Evolutionary conservation across 1,140 invertebrate genomes (phyloP).

Genomic region (Cotesia chilonis): DNA sequence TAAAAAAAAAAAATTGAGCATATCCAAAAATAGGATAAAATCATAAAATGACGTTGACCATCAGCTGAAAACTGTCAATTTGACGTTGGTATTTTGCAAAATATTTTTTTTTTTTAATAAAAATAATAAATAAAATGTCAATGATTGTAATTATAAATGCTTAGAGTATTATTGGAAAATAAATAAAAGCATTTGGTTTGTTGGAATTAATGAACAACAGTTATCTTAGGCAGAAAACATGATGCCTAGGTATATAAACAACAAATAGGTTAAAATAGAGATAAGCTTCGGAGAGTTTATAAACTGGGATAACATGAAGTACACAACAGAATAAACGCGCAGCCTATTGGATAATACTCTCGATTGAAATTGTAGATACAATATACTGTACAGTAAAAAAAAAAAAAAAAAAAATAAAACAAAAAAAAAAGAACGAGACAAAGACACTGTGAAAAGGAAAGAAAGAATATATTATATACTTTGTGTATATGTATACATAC

Average conservation of each 20-base stretch:
- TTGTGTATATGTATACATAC: too few species aligned
- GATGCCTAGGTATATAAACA: neutral
- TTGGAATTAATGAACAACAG: too few species aligned
- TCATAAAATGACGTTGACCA: neutral
- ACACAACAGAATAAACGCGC: constrained; percentile 8
- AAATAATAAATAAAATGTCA: too few species aligned
- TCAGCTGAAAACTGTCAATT: constrained; percentile 26
- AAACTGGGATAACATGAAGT: constrained; percentile 12
- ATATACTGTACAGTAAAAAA: constrained; percentile 6
- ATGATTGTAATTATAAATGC: neutral
- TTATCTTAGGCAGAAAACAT: too few species aligned
- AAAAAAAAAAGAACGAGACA: constrained; percentile 5
- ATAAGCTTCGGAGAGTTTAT: too few species aligned
- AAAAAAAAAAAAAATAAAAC: neutral
- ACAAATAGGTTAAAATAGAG: neutral
- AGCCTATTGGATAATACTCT: neutral
- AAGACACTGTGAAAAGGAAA: too few species aligned
- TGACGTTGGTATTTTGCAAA: neutral
- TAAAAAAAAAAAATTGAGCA: neutral
- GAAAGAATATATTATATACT: too few species aligned
- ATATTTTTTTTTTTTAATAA: neutral
- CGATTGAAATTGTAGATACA: neutral
- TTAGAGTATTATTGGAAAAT: neutral
- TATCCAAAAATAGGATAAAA: neutral
- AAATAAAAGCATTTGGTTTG: too few species aligned